Base-by-base conservation (phyloP, 2,888 invertebrate species). In the Dioctria rufipes region DNA sequence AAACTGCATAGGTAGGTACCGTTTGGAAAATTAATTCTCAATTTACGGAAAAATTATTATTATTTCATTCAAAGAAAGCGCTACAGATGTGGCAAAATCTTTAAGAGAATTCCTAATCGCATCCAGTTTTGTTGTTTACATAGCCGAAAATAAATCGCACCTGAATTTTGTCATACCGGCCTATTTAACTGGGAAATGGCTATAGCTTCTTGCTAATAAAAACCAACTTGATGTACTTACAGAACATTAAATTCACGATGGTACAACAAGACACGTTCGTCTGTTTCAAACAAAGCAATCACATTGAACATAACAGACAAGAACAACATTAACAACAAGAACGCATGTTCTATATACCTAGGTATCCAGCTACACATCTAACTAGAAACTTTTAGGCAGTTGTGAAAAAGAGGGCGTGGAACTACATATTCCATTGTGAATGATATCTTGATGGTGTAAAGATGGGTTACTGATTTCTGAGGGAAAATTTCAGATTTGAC, bases 181-280 rank as follows among this genome's bases (percentile, higher is more conserved):
- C 42, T 37, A 61, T 46, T 77, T 63, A 49, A 63, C 77, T 46
- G 46, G 39, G 51, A 77, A 63, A 77, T 77, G 77, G 60, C 39
- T 58, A 43, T 43, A 75, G 60, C 42, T 60, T 43, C 60, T 63
- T 49, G 77, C 77, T 63, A 46, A 63, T 77, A 61, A 77, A 63
- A 63, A 63, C 63, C 77, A 46, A 77, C 51, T 61, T 49, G 39
- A 63, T 77, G 77, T 77, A 77, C 77, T 37, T 43, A 63, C 25
- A 46, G 51, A 39, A 39, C 63, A 77, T 77, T 77, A 77, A 77
- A 63, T 77, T 49, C 63, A 25, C 25, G 63, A 77, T 77, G 77
- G 77, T 77, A 77, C 77, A 63, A 63, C 77, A 77, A 77, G 77
- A 77, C 77, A 77, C 77, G 77, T 25, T 25, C 25, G 25, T 25